Conservation (phyloP, 2,113 vertebrate genomes). For the Ivindomyrus marchei region DNA sequence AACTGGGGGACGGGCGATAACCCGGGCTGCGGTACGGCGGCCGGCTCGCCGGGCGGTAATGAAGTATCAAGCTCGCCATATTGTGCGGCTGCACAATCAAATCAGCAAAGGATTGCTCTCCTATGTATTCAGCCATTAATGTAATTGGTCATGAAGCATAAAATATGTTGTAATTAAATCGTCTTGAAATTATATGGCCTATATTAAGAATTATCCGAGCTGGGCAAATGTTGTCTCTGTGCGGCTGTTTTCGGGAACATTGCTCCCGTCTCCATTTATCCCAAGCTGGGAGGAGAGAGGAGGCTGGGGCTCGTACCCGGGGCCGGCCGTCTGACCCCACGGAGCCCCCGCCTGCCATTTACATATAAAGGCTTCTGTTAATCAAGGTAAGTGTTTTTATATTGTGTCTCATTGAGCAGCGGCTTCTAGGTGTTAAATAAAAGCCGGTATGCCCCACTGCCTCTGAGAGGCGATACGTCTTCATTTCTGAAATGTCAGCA, state of each 20-base stretch:
- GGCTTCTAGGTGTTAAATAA: constrained; percentile 95
- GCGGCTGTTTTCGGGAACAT: constrained; percentile 99
- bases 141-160: constrained; percentile 99
- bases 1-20: constrained; percentile 94
- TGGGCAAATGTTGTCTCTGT: constrained; percentile 99
- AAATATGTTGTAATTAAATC: constrained; percentile 99
- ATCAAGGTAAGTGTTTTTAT: constrained; percentile 99
- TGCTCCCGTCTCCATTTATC: constrained; percentile 83
- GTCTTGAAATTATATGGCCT: constrained; percentile 99
- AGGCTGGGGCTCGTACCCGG: constrained; percentile 73
- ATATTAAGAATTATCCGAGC: constrained; percentile 99
- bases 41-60: constrained; percentile 96
- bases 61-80: constrained; percentile 99
- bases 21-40: constrained; percentile 79
- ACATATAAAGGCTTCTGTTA: constrained; percentile 99
- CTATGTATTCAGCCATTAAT: constrained; percentile 99
- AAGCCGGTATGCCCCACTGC: constrained; percentile 83
- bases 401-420: constrained; percentile 98
- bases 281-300: constrained; percentile 73
- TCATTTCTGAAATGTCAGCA: constrained; percentile 98
- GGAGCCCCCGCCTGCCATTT: constrained; percentile 89
- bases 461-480: constrained; percentile 90
- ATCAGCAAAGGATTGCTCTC: constrained; percentile 99
- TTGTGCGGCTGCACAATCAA: constrained; percentile 99
- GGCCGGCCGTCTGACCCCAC: constrained; percentile 79